Evolutionary conservation across 1,140 invertebrate species (phyloP).

Genomic region (Drosophila sproati): DNA sequence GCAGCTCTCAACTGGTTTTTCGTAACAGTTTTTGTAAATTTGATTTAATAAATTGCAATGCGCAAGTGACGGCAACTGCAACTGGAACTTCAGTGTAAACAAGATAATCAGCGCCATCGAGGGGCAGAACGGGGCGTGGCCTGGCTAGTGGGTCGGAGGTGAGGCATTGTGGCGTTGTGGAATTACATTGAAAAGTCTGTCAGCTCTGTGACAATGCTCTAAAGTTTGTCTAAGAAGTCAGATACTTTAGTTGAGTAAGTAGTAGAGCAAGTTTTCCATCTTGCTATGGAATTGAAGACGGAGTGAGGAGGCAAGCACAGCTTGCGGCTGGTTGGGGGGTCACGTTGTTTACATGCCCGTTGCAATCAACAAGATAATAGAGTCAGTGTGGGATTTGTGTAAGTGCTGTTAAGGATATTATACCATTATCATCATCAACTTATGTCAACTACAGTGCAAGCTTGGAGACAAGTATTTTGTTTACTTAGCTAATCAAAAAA

Average conservation of each 20-base stretch:
- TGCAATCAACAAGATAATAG: constrained; percentile 31
- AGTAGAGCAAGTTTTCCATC: constrained; percentile 26
- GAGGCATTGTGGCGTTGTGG: background rate
- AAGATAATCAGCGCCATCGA: constrained; percentile 69
- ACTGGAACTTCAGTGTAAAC: constrained; percentile 69
- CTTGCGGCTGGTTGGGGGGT: background rate
- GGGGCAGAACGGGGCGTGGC: constrained; percentile 35
- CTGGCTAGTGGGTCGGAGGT: background rate
- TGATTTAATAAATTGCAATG: constrained; percentile 74
- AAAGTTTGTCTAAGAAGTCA: constrained; percentile 71
- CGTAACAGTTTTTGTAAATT: constrained; percentile 49
- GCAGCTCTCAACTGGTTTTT: constrained; percentile 64
- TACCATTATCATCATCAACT: constrained; percentile 19
- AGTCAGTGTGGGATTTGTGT: constrained; percentile 4
- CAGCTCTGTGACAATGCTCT: constrained; percentile 67
- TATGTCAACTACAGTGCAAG: background rate
- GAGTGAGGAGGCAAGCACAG: background rate
- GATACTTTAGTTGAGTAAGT: constrained; percentile 58
- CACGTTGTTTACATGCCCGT: constrained; percentile 35
- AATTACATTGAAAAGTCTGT: background rate
- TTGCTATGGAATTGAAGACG: background rate
- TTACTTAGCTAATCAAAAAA: background rate
- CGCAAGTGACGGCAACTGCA: constrained; percentile 37
- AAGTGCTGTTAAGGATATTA: constrained; percentile 15
- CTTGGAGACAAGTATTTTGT: background rate